Conservation (phyloP, 2,113 vertebrate species). For the Dolichallabes microphthalmus region DNA sequence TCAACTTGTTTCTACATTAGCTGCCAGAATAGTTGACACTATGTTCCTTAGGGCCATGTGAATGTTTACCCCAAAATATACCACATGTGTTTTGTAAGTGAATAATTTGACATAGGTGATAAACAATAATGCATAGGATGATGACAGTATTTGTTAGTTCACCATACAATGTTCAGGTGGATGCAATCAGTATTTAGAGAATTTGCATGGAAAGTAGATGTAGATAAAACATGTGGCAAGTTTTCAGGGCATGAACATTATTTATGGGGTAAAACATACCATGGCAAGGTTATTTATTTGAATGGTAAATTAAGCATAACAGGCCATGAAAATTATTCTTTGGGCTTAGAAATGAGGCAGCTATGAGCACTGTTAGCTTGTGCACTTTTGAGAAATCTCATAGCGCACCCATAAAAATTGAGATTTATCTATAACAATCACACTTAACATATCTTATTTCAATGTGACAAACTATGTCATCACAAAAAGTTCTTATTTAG, state of each 20-base stretch:
- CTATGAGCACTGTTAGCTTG: background rate
- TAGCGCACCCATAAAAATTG: background rate
- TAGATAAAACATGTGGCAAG: background rate
- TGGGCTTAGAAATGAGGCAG: background rate
- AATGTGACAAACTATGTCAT: background rate
- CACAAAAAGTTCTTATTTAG: background rate
- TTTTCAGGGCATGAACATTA: background rate
- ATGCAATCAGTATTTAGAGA: background rate
- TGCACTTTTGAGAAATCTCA: background rate
- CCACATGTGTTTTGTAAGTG: background rate
- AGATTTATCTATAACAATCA: background rate
- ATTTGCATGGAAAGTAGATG: background rate
- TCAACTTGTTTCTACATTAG: background rate
- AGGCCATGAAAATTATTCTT: background rate
- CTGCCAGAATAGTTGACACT: background rate
- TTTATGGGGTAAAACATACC: background rate
- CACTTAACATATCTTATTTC: background rate
- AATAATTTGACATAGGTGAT: too few species aligned
- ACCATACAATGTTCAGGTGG: background rate
- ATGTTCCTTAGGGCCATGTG: background rate
- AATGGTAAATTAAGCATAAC: background rate
- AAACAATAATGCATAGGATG: background rate
- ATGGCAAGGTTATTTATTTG: background rate
- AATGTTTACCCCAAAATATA: background rate
- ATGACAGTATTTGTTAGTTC: background rate